A percentile compares a stretch with the other conserved stretches of the same genome.
Evolutionary conservation across 2,888 invertebrate genomes (phyloP).

Genomic region (Drosophila nr. perissopoda): DNA sequence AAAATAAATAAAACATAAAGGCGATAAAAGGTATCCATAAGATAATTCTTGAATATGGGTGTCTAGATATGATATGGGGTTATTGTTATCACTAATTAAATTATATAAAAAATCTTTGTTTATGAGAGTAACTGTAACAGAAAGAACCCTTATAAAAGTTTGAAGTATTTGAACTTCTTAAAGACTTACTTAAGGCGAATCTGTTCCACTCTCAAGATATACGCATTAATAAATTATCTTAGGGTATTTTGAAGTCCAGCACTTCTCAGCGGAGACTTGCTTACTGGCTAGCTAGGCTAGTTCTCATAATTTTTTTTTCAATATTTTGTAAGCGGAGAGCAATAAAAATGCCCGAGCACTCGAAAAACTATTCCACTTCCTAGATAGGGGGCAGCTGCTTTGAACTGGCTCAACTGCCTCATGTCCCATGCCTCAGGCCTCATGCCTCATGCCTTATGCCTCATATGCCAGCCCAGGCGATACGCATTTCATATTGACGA

Average conservation of each 20-base stretch:
- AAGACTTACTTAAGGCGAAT: neutral
- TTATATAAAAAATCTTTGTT: fast-evolving
- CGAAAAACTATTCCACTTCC: conserved; percentile 33
- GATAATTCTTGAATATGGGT: neutral
- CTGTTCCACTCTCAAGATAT: neutral
- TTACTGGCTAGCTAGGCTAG: conserved; percentile 14
- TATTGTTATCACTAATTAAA: neutral
- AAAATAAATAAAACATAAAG: neutral
- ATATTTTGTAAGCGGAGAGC: conserved; percentile 66
- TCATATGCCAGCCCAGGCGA: conserved; percentile 71
- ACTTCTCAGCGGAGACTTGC: neutral
- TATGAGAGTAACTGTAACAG: neutral
- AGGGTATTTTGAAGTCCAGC: conserved; percentile 5
- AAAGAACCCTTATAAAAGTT: neutral
- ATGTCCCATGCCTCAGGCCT: conserved; percentile 34
- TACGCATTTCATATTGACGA: conserved; percentile 68
- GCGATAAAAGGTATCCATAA: neutral
- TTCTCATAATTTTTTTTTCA: conserved; percentile 21
- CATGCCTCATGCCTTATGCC: neutral
- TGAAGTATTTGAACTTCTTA: neutral
- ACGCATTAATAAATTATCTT: neutral
- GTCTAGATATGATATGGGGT: too few relatives aligned
- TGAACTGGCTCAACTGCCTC: conserved; percentile 48
- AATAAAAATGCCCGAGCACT: conserved; percentile 82
- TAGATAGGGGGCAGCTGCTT: conserved; percentile 33